Evolutionary conservation across 2,888 invertebrate species (phyloP), one percentile per base, ranked within the genome.

Genomic region (Pteria penguin): DNA sequence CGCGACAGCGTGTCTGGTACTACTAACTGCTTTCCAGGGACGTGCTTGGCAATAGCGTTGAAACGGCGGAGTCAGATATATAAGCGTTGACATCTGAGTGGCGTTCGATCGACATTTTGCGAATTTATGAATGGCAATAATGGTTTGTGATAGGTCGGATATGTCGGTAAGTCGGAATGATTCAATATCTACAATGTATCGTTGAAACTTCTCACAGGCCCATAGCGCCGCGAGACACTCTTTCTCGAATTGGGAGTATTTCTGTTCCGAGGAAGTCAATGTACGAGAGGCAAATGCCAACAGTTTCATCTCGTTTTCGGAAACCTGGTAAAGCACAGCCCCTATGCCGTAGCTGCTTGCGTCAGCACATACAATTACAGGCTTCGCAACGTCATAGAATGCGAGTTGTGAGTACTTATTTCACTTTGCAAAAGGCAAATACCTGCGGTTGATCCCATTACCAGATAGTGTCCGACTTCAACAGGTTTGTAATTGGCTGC

Each of bases 1-100:
- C 79, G 32, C 0, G 81, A 79, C 27, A 85, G 60, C 2, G 78
- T 76, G 62, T 83, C 83, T 3, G 82, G 75, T 27, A 83, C 72
- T 5, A 79, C 71, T 22, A 82, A 29, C 2, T 72, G 24, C 55
- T 82, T 83, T 8, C 82, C 82, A 22, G 81, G 79, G 24, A 69
- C 74, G 57, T 76, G 66, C 27, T 27, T 32, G 0, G 69, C 78
- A 31, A 54, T 68, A 1, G 68, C 45, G 54, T 77, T 68, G 54
- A 54, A 79, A 24, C 69, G 62, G 55, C 74, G 68, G 14, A 85
- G 22, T 27, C 78, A 33, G 69, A 84, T 76, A 8, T 79, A 57
- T 2, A 84, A 54, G 24, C 79, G 65, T 67, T 85, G 85, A 33
- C 75, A 79, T 31, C 82, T 45, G 1, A 79, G 18, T 8, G 82